Evolutionary conservation across 53 echinoderm and acorn worm species (phyloP).

Genomic region (Astropecten irregularis): DNA sequence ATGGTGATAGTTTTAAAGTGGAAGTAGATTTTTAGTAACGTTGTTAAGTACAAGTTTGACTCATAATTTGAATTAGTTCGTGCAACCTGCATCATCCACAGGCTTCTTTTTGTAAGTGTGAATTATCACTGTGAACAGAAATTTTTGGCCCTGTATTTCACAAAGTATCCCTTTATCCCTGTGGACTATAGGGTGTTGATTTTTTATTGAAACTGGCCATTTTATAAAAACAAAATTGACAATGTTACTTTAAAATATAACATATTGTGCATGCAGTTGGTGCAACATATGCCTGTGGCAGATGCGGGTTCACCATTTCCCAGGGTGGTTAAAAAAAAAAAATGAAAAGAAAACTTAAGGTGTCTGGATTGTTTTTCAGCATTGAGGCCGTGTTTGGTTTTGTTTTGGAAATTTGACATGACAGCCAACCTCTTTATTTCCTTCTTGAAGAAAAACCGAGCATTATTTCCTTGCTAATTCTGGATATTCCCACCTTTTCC

Average conservation of each 20-base stretch:
- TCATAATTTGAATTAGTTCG: slow-evolving; percentile 31
- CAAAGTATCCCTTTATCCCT: too few species aligned
- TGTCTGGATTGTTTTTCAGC: too few species aligned
- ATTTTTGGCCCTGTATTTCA: too few species aligned
- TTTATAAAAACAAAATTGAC: background rate
- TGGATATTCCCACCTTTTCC: slow-evolving; percentile 42
- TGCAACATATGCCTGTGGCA: slow-evolving; percentile 36
- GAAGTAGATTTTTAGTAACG: background rate
- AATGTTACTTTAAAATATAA: background rate
- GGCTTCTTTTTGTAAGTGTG: too few species aligned
- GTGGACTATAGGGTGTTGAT: too few species aligned
- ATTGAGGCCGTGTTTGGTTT: background rate
- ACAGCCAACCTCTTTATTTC: slow-evolving; percentile 38
- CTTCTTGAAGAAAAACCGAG: slow-evolving; percentile 40
- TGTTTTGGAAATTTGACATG: slow-evolving; percentile 42
- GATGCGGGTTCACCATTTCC: slow-evolving; percentile 12
- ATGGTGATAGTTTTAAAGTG: background rate
- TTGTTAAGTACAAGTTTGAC: background rate
- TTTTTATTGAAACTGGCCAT: too few species aligned
- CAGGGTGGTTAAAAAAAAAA: too few species aligned
- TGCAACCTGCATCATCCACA: slow-evolving; percentile 21
- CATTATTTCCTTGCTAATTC: slow-evolving; percentile 39
- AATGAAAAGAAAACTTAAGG: too few species aligned
- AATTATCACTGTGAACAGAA: too few species aligned
- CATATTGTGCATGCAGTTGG: background rate